Conservation (phyloP, 2,113 vertebrate genomes). For the Cepphus grylle region DNA sequence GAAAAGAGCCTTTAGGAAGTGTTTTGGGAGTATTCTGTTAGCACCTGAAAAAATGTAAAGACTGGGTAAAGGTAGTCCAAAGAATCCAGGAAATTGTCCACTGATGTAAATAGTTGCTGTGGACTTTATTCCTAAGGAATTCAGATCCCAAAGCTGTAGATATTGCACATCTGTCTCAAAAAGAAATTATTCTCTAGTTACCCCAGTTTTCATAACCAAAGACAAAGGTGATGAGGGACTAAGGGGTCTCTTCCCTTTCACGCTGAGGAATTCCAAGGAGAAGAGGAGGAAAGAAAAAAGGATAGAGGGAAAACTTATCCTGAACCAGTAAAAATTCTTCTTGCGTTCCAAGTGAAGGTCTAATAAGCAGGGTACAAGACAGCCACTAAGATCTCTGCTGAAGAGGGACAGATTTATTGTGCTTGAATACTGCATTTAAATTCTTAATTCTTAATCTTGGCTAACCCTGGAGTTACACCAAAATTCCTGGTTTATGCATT, state of each 20-base stretch:
- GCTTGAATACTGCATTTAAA: background rate
- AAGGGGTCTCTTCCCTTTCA: background rate
- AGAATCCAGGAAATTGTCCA: background rate
- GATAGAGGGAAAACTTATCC: background rate
- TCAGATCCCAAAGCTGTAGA: background rate
- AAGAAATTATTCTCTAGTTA: background rate
- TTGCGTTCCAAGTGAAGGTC: background rate
- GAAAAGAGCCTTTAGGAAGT: background rate
- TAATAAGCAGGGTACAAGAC: background rate
- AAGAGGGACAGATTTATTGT: background rate
- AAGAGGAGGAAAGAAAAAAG: background rate
- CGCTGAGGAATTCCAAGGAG: background rate
- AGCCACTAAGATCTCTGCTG: background rate
- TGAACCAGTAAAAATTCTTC: background rate
- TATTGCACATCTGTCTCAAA: background rate
- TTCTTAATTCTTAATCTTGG: background rate
- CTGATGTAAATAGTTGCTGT: rapidly evolving
- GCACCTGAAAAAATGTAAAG: background rate
- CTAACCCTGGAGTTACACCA: background rate
- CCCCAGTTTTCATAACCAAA: background rate
- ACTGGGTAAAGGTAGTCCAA: background rate
- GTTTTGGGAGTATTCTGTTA: background rate
- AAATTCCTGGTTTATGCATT: background rate
- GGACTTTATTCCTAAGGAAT: background rate
- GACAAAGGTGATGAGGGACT: background rate